Base-by-base conservation (phyloP, 2,888 invertebrate genomes). In the Caenorhabditis afra region DNA sequence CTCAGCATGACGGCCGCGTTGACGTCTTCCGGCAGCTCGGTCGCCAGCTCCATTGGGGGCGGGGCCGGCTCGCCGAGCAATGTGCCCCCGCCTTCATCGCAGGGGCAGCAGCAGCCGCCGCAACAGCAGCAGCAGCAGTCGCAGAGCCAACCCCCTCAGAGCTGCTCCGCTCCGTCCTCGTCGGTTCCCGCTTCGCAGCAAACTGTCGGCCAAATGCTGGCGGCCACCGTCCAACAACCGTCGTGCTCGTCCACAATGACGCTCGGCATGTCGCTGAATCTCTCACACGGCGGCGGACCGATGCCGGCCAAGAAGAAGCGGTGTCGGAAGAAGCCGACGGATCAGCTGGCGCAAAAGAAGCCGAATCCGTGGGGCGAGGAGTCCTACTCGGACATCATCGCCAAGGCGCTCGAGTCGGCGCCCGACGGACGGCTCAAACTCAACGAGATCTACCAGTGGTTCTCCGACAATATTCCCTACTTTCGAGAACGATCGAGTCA, bases 361-460 rank as follows among this genome's bases (percentile, higher is more conserved):
- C 94, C 96, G 64, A 97, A 97, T 91, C 96, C 97, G 41, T 97
- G 97, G 97, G 97, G 97, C 61, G 96, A 97, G 92, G 93, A 96
- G 89, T 96, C 96, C 87, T 99, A 99, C 91, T 98, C 98, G 88
- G 98, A 99, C 93, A 94, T 99, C 91, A 99, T 99, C 90, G 97
- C 97, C 20, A 96, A 97, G 91, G 98, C 99, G 88, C 97, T 99
- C 91, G 95, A 95, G 89, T 95, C 96, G 78, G 95, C 97, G 64
- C 94, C 95, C 55, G 97, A 98, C 90, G 96, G 96, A 91, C 93
- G 98, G 74, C 93, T 99, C 84, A 99, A 98, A 11, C 93, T 99
- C 87, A 96, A 97, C 82, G 98, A 99, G 92, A 98, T 99, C 91
- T 99, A 99, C 93, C 97, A 98, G 92, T 99, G 98, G 98, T 98